Evolutionary conservation across 2,113 vertebrate genomes (phyloP).

Genomic region (Uria aalge): DNA sequence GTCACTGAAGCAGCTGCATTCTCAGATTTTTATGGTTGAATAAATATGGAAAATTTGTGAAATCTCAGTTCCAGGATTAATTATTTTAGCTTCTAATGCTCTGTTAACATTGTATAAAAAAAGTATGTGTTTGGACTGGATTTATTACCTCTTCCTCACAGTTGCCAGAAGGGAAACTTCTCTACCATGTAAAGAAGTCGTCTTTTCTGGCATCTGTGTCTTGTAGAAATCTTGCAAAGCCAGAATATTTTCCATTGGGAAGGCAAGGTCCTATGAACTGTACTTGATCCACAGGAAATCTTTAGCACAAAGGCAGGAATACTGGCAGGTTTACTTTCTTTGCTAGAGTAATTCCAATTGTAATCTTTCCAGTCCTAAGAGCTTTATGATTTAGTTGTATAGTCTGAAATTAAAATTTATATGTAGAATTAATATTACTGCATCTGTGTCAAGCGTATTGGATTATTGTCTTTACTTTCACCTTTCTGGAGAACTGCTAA

Average conservation of each 20-base stretch:
- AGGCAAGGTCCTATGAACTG: neutral
- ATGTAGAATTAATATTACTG: neutral
- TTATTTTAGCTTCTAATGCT: slow-evolving; percentile 20
- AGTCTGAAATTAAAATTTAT: neutral
- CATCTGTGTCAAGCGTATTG: neutral
- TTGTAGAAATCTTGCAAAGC: neutral
- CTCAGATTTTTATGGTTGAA: neutral
- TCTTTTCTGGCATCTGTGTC: neutral
- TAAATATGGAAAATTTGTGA: neutral
- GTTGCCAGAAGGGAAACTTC: neutral
- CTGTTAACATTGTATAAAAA: neutral
- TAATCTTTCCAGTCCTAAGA: neutral
- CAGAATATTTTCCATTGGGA: neutral
- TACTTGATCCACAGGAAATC: neutral
- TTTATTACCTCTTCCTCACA: neutral
- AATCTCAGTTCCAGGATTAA: neutral
- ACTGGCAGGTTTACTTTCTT: neutral
- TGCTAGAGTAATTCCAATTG: neutral
- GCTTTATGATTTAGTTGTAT: neutral
- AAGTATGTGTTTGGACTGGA: neutral
- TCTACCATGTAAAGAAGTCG: neutral
- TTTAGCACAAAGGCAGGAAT: neutral
- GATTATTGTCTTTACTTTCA: neutral
- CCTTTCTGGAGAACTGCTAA: neutral
- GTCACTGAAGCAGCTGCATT: neutral